phyloP scores from a whole-genome alignment of 2,888 invertebrate species.

The Gymnocheta viridis region DNA sequence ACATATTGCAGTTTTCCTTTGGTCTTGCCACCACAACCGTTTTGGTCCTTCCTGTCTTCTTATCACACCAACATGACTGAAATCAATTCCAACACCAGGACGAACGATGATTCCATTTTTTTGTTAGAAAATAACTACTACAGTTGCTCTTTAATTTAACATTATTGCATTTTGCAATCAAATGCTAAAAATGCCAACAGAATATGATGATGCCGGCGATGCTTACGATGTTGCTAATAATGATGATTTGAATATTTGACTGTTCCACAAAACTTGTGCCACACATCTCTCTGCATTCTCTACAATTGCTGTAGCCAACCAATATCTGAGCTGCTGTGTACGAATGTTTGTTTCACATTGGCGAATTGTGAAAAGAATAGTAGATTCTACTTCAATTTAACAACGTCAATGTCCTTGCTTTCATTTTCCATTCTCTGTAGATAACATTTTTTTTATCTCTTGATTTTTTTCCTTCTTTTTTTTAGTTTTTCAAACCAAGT shows the following conservation, averaged over 20 bases:
- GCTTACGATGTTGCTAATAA: background rate
- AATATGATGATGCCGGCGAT: background rate
- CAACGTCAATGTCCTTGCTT: constrained; percentile 63
- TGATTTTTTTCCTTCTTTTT: background rate
- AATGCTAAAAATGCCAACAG: constrained; percentile 7
- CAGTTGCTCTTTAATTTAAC: constrained; percentile 15
- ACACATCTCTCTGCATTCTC: background rate
- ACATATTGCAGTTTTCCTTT: constrained; percentile 23
- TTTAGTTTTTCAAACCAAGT: background rate
- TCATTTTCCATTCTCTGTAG: constrained; percentile 19
- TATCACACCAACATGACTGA: background rate
- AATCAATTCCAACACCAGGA: background rate
- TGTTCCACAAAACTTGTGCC: constrained; percentile 18
- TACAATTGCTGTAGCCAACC: background rate
- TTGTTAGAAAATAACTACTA: background rate
- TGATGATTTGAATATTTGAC: constrained; percentile 39
- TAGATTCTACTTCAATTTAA: constrained; percentile 43
- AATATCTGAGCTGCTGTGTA: background rate
- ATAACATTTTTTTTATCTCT: constrained; percentile 3
- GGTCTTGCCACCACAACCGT: background rate
- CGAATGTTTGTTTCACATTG: background rate
- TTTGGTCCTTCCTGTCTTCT: background rate
- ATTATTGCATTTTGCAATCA: constrained; percentile 39
- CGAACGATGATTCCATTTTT: background rate
- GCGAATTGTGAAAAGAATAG: constrained; percentile 8